These are phyloP conservation scores for Xylota sylvarum DNA, from an alignment of 2,888 invertebrate species.

Conservation along the genomic window DNA sequence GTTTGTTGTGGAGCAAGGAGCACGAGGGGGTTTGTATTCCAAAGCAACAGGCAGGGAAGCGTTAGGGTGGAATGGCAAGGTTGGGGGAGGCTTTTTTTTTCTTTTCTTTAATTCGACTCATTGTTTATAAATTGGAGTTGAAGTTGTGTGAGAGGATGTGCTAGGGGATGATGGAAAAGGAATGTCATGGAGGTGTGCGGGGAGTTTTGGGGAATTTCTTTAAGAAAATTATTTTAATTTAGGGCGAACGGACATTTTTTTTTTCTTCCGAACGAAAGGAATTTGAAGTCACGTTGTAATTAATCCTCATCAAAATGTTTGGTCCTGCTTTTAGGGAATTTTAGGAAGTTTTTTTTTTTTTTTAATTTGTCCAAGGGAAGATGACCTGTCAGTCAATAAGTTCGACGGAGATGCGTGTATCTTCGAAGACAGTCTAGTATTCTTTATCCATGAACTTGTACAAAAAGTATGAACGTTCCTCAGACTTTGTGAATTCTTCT, in stretches of 20 bases:
- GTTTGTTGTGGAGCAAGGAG: constrained; percentile 22
- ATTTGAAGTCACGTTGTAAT: constrained; percentile 28
- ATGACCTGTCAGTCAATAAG: background rate
- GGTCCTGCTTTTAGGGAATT: background rate
- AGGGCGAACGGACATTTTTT: constrained; percentile 5
- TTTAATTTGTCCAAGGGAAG: background rate
- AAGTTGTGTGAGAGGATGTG: background rate
- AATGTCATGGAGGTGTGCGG: background rate
- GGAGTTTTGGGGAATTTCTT: constrained; percentile 20
- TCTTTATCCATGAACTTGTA: too few species aligned
- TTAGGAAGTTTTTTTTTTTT: background rate
- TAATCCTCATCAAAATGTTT: constrained; percentile 44
- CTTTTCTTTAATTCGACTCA: constrained; percentile 35
- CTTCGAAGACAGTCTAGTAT: too few species aligned
- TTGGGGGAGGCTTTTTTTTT: background rate
- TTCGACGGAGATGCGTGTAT: too few species aligned
- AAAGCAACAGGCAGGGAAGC: constrained; percentile 38
- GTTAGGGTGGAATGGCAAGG: constrained; percentile 19
- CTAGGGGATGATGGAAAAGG: background rate
- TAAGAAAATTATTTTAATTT: constrained; percentile 33
- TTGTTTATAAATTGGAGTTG: constrained; percentile 48
- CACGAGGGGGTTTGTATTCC: background rate
- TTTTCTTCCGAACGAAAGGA: background rate
- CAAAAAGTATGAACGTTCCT: too few species aligned
- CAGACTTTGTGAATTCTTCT: too few species aligned